Conservation (phyloP, 2,113 vertebrate species). For the Capreolus pygargus region DNA sequence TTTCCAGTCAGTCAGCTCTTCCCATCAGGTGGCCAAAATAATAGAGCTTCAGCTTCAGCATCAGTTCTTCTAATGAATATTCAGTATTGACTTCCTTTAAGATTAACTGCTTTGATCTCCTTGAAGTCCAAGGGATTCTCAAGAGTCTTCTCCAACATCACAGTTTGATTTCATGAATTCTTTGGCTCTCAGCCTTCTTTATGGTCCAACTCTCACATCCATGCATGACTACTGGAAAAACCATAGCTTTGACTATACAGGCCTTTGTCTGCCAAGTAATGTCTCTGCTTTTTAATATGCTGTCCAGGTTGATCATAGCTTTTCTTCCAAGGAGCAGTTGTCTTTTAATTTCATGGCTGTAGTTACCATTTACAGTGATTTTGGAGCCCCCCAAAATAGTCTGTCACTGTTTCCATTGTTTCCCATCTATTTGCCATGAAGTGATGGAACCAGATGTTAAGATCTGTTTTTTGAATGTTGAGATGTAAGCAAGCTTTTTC, state of each 20-base stretch:
- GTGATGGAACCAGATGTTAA: not conserved
- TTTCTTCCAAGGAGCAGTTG: not conserved
- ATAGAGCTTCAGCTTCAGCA: not conserved
- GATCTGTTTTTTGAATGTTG: not conserved
- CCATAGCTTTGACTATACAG: not conserved
- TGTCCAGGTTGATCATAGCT: not conserved
- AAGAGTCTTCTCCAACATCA: not conserved
- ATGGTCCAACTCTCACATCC: not conserved
- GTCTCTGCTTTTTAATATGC: not conserved
- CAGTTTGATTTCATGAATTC: not conserved
- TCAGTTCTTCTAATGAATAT: not conserved
- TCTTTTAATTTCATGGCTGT: not conserved
- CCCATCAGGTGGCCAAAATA: not conserved
- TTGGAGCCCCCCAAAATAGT: not conserved
- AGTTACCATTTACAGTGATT: not conserved
- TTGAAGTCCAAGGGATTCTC: not conserved
- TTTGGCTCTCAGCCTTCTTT: not conserved
- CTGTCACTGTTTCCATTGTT: not conserved
- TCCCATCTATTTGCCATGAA: not conserved
- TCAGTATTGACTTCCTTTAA: not conserved
- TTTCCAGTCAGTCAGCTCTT: not conserved
- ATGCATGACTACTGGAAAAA: not conserved
- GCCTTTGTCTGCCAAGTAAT: not conserved
- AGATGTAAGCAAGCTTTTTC: not conserved
- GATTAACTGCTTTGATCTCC: not conserved